Evolutionary conservation across 2,888 invertebrate species (phyloP).

Genomic region (Chydorus sphaericus): DNA sequence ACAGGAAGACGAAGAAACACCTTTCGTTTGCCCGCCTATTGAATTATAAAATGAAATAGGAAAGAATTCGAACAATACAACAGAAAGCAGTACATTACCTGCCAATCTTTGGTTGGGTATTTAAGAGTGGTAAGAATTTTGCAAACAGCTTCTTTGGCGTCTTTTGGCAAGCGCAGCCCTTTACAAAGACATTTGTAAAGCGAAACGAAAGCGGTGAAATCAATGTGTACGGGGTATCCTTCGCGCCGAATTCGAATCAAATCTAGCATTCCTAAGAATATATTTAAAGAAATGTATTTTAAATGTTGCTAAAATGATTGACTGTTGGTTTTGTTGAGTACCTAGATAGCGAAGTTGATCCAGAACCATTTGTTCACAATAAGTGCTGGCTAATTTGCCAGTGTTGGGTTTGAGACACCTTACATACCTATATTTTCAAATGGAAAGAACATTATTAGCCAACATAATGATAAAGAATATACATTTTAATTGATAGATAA

Average conservation of each 20-base stretch:
- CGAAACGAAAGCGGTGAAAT: constrained; percentile 54
- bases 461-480: background rate
- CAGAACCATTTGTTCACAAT: constrained; percentile 61
- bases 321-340: background rate
- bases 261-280: constrained; percentile 55
- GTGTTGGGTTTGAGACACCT: constrained; percentile 85
- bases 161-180: constrained; percentile 32
- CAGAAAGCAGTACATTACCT: constrained; percentile 29
- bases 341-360: constrained; percentile 76
- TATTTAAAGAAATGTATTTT: background rate
- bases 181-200: constrained; percentile 57
- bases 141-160: constrained; percentile 27
- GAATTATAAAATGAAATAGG: background rate
- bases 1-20: constrained; percentile 68
- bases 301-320: background rate
- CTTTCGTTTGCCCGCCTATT: constrained; percentile 55
- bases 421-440: constrained; percentile 48
- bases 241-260: constrained; percentile 80
- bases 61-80: background rate
- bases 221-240: constrained; percentile 74
- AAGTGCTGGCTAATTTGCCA: constrained; percentile 62
- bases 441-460: background rate
- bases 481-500: background rate
- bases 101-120: constrained; percentile 65
- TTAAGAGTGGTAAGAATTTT: constrained; percentile 45